phyloP scores from a whole-genome alignment of 2,113 vertebrate species.

The Amphiprion ocellaris region DNA sequence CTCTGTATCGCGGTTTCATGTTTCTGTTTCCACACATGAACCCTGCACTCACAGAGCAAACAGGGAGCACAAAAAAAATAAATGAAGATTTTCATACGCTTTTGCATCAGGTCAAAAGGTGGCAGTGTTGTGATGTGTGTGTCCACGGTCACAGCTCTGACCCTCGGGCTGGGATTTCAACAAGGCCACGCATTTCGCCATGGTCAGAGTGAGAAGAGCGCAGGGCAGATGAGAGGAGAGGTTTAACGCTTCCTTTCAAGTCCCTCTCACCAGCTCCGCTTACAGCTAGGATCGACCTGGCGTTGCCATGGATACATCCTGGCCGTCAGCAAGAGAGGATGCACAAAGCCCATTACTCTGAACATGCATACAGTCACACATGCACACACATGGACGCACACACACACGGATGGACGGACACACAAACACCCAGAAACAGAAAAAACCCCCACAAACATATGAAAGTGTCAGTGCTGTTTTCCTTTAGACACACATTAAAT shows the following conservation, averaged over 20 bases:
- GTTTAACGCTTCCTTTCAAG: slow-evolving; percentile 82
- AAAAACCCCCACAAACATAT: slow-evolving; percentile 2
- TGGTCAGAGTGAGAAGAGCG: slow-evolving; percentile 60
- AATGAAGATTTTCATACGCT: slow-evolving; percentile 10
- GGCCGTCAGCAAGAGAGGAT: slow-evolving; percentile 73
- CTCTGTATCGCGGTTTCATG: neutral
- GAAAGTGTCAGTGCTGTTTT: neutral
- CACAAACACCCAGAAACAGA: neutral
- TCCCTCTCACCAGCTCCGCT: slow-evolving; percentile 72
- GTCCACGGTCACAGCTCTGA: neutral
- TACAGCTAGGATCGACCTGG: slow-evolving; percentile 79
- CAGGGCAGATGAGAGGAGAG: slow-evolving; percentile 71
- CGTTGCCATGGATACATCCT: slow-evolving; percentile 85
- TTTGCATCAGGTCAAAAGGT: slow-evolving; percentile 69
- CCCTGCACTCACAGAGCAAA: neutral
- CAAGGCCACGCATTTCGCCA: slow-evolving; percentile 66
- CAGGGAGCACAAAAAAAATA: neutral
- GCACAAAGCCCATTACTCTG: slow-evolving; percentile 78
- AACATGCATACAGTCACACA: slow-evolving; percentile 62
- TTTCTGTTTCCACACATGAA: slow-evolving; percentile 1
- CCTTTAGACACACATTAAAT: neutral
- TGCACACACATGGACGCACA: slow-evolving; percentile 22
- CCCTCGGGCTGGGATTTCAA: slow-evolving; percentile 63
- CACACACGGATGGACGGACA: neutral
- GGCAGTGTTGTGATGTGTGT: slow-evolving; percentile 72